Conservation (phyloP, 1,140 invertebrate genomes). For the Cydia amplana region DNA sequence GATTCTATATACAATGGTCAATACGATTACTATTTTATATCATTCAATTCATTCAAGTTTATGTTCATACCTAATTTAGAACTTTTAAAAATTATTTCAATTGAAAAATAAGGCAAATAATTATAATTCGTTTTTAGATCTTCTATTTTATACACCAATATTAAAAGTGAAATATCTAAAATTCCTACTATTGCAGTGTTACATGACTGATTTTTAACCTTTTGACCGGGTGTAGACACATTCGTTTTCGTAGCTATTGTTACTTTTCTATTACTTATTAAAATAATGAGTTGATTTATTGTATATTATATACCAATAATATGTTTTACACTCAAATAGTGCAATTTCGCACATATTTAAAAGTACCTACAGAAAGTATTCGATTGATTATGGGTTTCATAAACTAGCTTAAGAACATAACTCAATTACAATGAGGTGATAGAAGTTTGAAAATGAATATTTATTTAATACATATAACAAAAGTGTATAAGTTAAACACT, state of each 20-base stretch:
- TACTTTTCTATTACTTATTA: not conserved
- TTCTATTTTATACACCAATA: no score
- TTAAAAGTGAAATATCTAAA: no score
- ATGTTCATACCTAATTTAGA: not conserved
- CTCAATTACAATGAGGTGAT: not conserved
- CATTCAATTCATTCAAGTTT: not conserved
- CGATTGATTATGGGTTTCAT: not conserved
- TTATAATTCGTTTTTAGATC: no score
- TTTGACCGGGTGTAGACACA: not conserved
- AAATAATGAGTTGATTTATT: no score
- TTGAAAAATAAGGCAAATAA: no score
- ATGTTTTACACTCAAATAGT: no score
- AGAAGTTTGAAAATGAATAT: not conserved
- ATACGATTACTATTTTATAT: not conserved
- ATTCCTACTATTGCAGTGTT: not conserved
- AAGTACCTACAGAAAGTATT: no score
- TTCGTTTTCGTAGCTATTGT: not conserved
- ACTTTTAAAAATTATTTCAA: no score
- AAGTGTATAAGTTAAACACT: not conserved
- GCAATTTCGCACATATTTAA: no score
- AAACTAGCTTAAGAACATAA: not conserved
- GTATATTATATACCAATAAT: no score
- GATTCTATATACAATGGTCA: conserved; percentile 10
- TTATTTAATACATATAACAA: not conserved
- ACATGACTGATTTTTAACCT: not conserved